Base-by-base conservation (phyloP, 2,113 vertebrate genomes). In the human region DNA sequence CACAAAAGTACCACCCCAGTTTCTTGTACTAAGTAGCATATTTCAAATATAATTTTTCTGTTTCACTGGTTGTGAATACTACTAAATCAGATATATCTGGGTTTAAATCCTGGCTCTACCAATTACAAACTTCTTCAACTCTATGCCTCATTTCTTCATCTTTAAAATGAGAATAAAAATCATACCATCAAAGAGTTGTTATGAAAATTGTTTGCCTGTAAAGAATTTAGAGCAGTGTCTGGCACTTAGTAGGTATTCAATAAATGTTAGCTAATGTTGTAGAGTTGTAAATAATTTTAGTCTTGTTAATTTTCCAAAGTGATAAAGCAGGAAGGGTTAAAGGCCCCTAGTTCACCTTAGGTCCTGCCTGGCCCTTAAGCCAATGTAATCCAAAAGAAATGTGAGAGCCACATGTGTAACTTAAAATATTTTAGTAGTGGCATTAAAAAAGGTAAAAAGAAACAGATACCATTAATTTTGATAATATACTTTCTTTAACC, bases 301-400 rank as follows among this genome's bases (percentile, higher is more conserved):
- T 79, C 40, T 50, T 61, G 3, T 57, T 92, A 20, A 25, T 88
- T 83, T 89, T 91, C 23, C 12, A 73, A 79, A 87, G 25, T 48
- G 30, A 96, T 40, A 90, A 94, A 93, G 27, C n/a, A 87, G 40
- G 66, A 88, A 88, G 27, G 8, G 86, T 35, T 88, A 81, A 90
- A 90, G 8, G 22, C 4, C 52, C 10, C 40, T 52, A 57, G 8
- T 66, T 5, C 25, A 20, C 27, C 20, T 61, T 90, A 78, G 57
- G 59, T 32, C 22, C 17, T 83, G 9, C 12, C 45, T 91, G 43
- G 27, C 38, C 72, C 20, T 59, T 72, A 82, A 87, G 25, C 6
- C 17, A 93, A 22, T 78, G 14, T 27, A 91, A 6, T 52, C 57
- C 38, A 59, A 66, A 92, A 73, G 27, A 92, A 92, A 84, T 84